Base-by-base conservation (phyloP, 2,797 vertebrate genomes). In the Megalops cyprinoides region DNA sequence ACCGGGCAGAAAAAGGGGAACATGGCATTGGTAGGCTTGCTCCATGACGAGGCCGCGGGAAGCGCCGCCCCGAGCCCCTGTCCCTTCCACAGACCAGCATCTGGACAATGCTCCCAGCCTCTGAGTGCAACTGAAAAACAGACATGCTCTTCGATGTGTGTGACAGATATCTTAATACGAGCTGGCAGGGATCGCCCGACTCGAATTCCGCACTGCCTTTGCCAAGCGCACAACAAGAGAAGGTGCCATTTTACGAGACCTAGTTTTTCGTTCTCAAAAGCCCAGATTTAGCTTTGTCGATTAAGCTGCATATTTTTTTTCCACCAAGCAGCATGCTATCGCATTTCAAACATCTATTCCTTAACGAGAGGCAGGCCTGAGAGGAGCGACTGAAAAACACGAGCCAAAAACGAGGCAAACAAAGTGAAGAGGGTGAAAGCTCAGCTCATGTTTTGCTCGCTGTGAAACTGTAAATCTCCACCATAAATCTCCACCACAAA, bases 401-500 rank as follows among this genome's bases (percentile, higher is more conserved):
- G 53, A 31, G 60, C 74, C 80, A 56, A 44, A 37, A n/a, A 62
- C 48, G 53, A 56, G 9, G 62, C 31, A 69, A 46, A 58, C 46
- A 34, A 55, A 42, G 20, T 12, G 23, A 51, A 79, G 0, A 9
- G 9, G 44, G 55, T 53, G 20, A 25, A 48, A 31, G 25, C 28
- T 78, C 37, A 51, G 58, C 39, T 71, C 65, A 53, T n/a, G 77
- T 56, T 31, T 37, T 56, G 80, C 37, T 67, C 42, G 34, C 23
- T 44, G 53, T 46, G 20, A 79, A 51, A 31, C 53, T 79, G 1
- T 73, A 39, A 75, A 80, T 58, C 44, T 51, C 20, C 55, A 46
- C 53, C 79, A 1, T 73, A 39, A 75, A 80, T 58, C 44, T 51
- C 20, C 55, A 46, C 79, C 73, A 48, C 39, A 80, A 75, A 80